Percentiles rank a stretch among this genome's conserved stretches.
Evolutionary conservation across 2,888 invertebrate genomes (phyloP).

Genomic region (Trichacis sp.): DNA sequence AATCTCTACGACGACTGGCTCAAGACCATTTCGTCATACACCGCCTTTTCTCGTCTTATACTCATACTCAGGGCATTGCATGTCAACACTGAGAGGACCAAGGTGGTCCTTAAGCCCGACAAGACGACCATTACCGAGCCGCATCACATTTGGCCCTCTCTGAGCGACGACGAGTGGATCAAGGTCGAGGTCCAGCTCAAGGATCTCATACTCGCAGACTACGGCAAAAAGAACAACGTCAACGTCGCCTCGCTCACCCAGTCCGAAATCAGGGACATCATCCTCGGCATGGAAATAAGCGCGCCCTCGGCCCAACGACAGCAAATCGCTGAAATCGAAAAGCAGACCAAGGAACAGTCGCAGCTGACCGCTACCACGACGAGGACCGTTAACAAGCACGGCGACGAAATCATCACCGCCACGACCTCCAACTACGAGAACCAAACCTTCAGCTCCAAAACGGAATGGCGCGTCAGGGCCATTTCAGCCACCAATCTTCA

Average conservation of each 20-base stretch:
- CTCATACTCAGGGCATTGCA: constrained; percentile 96
- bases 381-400: constrained; percentile 98
- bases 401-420: constrained; percentile 98
- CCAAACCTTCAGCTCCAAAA: constrained; percentile 97
- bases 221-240: constrained; percentile 99
- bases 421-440: constrained; percentile 99
- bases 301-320: constrained; percentile 99
- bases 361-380: constrained; percentile 99
- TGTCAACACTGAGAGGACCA: constrained; percentile 98
- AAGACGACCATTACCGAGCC: constrained; percentile 99
- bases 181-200: constrained; percentile 98
- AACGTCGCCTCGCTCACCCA: constrained; percentile 99
- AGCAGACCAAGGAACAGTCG: constrained; percentile 98
- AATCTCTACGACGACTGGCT: constrained; percentile 99
- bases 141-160: constrained; percentile 99
- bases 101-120: constrained; percentile 98
- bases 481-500: constrained; percentile 98
- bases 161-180: constrained; percentile 99
- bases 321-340: constrained; percentile 99
- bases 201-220: constrained; percentile 98
- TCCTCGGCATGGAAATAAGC: constrained; percentile 99
- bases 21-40: constrained; percentile 99
- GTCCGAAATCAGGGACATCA: constrained; percentile 99
- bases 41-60: constrained; percentile 93
- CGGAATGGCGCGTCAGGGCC: constrained; percentile 98